Conservation (phyloP, 2,797 vertebrate genomes). For the Amblyraja radiata region DNA sequence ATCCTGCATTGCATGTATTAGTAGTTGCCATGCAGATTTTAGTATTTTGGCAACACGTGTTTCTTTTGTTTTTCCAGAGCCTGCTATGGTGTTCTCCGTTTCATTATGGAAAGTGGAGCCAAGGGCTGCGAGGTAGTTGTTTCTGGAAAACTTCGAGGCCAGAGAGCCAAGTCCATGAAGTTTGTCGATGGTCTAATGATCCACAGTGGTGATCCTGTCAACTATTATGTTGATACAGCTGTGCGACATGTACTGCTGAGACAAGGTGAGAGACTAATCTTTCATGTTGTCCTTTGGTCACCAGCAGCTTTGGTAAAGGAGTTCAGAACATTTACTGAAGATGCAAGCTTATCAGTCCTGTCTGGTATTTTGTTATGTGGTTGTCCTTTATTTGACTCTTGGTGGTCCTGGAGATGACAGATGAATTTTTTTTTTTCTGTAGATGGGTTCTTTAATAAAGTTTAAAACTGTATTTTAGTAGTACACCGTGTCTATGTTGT, state of each 20-base stretch:
- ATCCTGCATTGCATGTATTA: background rate
- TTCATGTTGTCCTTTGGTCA: too few species aligned
- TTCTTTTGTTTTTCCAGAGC: conserved; percentile 59
- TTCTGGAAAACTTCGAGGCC: conserved; percentile 90
- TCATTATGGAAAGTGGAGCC: conserved; percentile 98
- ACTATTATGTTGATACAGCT: conserved; percentile 95
- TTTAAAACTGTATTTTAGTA: background rate
- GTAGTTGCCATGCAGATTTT: background rate
- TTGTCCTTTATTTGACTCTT: too few species aligned
- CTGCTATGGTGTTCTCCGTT: conserved; percentile 91
- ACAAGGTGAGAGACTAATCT: conserved; percentile 70
- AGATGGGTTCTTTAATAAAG: background rate
- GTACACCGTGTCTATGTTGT: background rate
- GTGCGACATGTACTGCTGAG: conserved; percentile 91
- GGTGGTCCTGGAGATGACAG: too few species aligned
- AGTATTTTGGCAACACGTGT: background rate
- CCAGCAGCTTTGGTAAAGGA: too few species aligned
- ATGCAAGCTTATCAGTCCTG: conserved; percentile 43
- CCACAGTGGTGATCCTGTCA: conserved; percentile 95
- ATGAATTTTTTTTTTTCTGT: background rate
- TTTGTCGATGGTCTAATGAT: conserved; percentile 98
- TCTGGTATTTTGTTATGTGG: too few species aligned
- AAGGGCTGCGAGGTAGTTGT: conserved; percentile 95
- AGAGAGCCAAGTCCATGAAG: conserved; percentile 98
- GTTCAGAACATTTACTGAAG: conserved; percentile 49